These are phyloP conservation scores for Orestias chungarensis DNA, from an alignment of 2,797 vertebrate genomes.

Conservation along the genomic window DNA sequence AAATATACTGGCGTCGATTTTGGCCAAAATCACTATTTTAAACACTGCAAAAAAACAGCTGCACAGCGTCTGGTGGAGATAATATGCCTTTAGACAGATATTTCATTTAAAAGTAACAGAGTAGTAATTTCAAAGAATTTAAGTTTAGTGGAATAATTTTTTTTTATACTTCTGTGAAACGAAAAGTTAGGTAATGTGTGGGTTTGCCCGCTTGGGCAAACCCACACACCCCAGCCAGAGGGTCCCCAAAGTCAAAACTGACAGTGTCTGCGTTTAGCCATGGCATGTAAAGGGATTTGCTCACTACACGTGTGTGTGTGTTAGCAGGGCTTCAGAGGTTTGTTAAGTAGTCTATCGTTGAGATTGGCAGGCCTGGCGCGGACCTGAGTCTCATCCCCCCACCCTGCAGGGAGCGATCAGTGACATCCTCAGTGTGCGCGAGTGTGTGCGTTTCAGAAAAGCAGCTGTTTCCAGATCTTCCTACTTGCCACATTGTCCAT, in stretches of 20 bases:
- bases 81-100: constrained; percentile 1
- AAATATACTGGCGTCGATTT: constrained; percentile 63
- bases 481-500: constrained; percentile 75
- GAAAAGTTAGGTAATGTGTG: constrained; percentile 42
- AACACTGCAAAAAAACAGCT: constrained; percentile 61
- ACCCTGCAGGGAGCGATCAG: constrained; percentile 64
- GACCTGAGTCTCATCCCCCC: constrained; percentile 57
- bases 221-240: constrained; percentile 65
- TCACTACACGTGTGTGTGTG: constrained; percentile 30
- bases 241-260: constrained; percentile 70
- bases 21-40: constrained; percentile 62
- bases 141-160: too few species aligned
- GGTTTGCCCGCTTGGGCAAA: constrained; percentile 45
- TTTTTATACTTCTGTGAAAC: constrained; percentile 32
- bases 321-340: constrained; percentile 61
- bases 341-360: constrained; percentile 59
- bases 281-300: constrained; percentile 78
- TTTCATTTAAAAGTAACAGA: neutral
- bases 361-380: constrained; percentile 70
- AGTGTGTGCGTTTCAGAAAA: constrained; percentile 52
- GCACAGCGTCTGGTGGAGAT: constrained; percentile 49
- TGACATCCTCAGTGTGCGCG: constrained; percentile 63
- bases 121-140: neutral
- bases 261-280: constrained; percentile 75
- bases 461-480: constrained; percentile 74